phyloP scores from a whole-genome alignment of 2,797 vertebrate genomes.

The Alcedo quadribrachys region DNA sequence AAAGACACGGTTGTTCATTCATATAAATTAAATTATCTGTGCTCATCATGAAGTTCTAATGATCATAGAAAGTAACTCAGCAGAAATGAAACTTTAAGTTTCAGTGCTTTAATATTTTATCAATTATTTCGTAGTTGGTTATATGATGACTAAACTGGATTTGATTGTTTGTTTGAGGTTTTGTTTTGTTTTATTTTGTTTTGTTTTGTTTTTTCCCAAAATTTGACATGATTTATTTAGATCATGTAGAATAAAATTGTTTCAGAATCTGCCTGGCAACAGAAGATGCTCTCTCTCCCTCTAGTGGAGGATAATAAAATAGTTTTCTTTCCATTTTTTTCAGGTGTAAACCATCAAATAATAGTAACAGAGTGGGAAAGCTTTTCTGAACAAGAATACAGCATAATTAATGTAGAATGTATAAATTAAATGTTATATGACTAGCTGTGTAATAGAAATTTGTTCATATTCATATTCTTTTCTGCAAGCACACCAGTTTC shows the following conservation, averaged over 20 bases:
- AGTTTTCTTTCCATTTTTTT: background rate
- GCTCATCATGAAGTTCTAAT: background rate
- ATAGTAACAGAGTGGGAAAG: background rate
- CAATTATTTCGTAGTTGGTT: background rate
- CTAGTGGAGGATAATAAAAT: constrained; percentile 32
- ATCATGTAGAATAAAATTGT: background rate
- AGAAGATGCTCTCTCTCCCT: constrained; percentile 41
- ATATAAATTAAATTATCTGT: background rate
- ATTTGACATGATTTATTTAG: background rate
- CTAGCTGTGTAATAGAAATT: background rate
- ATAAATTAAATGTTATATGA: background rate
- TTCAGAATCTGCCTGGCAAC: constrained; percentile 53
- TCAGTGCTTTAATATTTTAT: background rate
- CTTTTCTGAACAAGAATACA: background rate
- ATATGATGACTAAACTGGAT: background rate
- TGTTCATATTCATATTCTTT: background rate
- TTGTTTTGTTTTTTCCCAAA: rapidly evolving
- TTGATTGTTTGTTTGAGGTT: too few relatives aligned
- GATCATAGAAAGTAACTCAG: background rate
- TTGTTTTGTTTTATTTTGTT: background rate
- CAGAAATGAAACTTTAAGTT: background rate
- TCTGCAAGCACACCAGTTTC: background rate
- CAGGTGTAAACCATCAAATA: background rate
- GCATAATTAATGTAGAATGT: background rate
- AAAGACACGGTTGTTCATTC: background rate